These are phyloP conservation scores for Centropristis striata DNA, from an alignment of 2,113 vertebrate species.

Conservation along the genomic window DNA sequence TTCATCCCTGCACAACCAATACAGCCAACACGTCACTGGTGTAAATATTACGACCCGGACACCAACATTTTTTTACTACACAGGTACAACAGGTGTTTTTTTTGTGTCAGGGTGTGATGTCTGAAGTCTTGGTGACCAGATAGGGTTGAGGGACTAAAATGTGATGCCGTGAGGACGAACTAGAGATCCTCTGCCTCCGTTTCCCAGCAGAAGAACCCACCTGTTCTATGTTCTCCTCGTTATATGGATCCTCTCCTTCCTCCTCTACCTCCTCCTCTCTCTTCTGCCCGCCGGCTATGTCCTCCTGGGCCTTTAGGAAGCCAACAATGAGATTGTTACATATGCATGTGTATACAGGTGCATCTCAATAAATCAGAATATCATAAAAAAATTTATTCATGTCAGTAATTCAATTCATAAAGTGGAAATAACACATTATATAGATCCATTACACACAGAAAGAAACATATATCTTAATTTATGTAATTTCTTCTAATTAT, in stretches of 20 bases:
- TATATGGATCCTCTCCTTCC: slow-evolving; percentile 91
- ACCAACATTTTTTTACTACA: not conserved
- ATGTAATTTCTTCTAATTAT: too few relatives aligned
- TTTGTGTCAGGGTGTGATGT: not conserved
- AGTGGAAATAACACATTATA: too few relatives aligned
- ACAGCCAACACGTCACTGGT: not conserved
- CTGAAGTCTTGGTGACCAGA: too few relatives aligned
- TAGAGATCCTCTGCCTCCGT: not conserved
- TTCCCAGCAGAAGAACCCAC: slow-evolving; percentile 77
- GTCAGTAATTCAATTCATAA: too few relatives aligned
- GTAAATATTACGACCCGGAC: not conserved
- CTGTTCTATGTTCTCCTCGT: slow-evolving; percentile 90
- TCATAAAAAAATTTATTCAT: too few relatives aligned
- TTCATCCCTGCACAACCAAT: not conserved
- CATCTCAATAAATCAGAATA: too few relatives aligned
- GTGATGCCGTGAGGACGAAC: not conserved
- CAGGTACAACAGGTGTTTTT: not conserved
- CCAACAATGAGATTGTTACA: not conserved
- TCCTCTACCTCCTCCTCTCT: slow-evolving; percentile 85
- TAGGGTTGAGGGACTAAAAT: not conserved
- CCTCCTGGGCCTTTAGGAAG: slow-evolving; percentile 90
- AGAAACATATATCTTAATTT: too few relatives aligned
- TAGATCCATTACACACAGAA: too few relatives aligned
- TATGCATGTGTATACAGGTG: too few relatives aligned
- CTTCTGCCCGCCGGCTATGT: slow-evolving; percentile 91